These are phyloP conservation scores for Rallus limicola DNA, from an alignment of 2,113 vertebrate species.

Conservation along the genomic window DNA sequence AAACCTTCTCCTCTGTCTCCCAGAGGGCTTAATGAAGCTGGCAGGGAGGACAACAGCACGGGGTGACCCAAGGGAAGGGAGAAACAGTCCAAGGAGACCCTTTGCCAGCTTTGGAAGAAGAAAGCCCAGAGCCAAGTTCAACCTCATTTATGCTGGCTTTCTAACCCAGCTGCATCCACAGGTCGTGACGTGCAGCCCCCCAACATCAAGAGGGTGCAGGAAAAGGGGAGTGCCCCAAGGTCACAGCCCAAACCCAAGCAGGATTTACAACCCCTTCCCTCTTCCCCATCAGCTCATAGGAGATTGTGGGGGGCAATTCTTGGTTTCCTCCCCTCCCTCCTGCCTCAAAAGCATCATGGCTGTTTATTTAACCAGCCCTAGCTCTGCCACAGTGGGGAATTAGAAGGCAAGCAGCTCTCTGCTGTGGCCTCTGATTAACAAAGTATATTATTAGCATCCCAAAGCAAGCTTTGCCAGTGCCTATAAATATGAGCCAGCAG, in stretches of 20 bases:
- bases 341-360: not conserved
- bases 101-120: not conserved
- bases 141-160: rapidly evolving
- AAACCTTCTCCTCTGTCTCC: not conserved
- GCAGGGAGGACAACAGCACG: rapidly evolving
- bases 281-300: not conserved
- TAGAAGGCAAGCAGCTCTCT: constrained; percentile 51
- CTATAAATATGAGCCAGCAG: constrained; percentile 65
- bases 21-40: rapidly evolving
- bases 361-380: constrained; percentile 30
- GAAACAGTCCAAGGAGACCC: not conserved
- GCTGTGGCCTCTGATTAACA: constrained; percentile 56
- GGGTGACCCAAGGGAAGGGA: not conserved
- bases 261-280: not conserved
- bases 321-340: too few relatives aligned
- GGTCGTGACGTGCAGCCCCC: not conserved
- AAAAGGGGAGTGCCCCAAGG: not conserved
- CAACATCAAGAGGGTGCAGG: too few relatives aligned
- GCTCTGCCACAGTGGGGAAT: not conserved
- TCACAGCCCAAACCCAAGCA: not conserved
- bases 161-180: not conserved
- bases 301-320: too few relatives aligned
- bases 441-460: constrained; percentile 62
- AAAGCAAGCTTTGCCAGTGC: constrained; percentile 49
- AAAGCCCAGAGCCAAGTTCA: not conserved